Evolutionary conservation across 2,113 vertebrate genomes (phyloP), one percentile per base, ranked within the genome.

Genomic region (Lycocorax pyrrhopterus): DNA sequence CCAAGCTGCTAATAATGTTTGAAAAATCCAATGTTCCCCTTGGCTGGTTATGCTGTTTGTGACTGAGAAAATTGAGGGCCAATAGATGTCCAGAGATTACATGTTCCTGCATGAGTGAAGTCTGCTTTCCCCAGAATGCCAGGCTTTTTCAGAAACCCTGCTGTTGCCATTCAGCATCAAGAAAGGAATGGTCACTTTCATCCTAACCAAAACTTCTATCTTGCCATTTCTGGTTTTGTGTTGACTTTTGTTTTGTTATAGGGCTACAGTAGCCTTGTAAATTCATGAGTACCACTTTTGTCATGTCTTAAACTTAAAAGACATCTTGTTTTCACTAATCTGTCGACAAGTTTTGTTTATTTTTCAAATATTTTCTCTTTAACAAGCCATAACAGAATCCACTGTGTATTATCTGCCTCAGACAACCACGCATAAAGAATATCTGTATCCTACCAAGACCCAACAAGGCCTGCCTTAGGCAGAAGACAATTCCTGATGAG

Each of bases 331-430:
- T 95, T 95, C 60, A 94, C 79, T 81, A 84, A 56, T 25, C 79
- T 88, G 72, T 74, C 14, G 9, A 86, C 52, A 71, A 60, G 49
- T 89, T 66, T 16, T 92, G 83, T 90, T 96, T 96, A 44, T 80
- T 92, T 93, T 94, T 86, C 79, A 90, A 92, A 90, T 96, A 93
- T 67, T 94, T 94, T 91, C 64, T 94, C 30, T 90, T 88, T 84
- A 94, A 89, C 94, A 96, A 86, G 93, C 85, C 76, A 22, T 58
- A 93, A 78, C 92, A 95, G 73, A 95, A 77, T 78, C 60, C 60
- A 55, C 29, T 30, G 62, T 22, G 12, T 53, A 58, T 75, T 86
- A 75, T 67, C 69, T 89, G 39, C 58, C n/a, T 55, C 47, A 81
- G 64, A 81, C 60, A 93, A 78, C 44, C 3, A 1, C 9, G 29